Evolutionary conservation across 2,113 vertebrate species (phyloP), one percentile per base, ranked within the genome.

Genomic region (Paratilapia polleni): DNA sequence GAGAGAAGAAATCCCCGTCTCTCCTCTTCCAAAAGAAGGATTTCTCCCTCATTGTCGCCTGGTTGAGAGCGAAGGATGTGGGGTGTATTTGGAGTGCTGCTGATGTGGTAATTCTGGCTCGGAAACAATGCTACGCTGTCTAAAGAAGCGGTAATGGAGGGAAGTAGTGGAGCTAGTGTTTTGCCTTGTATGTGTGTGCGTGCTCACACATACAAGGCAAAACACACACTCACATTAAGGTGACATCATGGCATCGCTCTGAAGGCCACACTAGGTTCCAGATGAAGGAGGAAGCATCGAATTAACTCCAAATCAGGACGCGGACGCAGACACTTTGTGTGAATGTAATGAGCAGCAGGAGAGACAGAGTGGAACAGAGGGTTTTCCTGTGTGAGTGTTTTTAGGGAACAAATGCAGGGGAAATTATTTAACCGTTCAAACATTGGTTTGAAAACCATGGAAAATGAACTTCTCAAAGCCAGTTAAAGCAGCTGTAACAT

Each of bases 61-160:
- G 43, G 58, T 83, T 61, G 88, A 74, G 90, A 86, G 90, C 20
- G 61, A 82, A 93, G 91, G 91, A 92, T 91, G 88, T 89, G 83
- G 88, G 83, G 89, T 85, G 87, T 84, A 77, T 89, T 77, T 79
- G 75, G 82, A 83, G 92, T 31, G 78, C 82, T 87, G 90, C 88
- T 89, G 90, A 85, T 94, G 90, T 88, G 87, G 88, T 91, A 28
- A 84, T 88, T 90, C 84, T 93, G 93, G 91, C 93, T 92, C 17
- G 8, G 80, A 88, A 91, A 94, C 93, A 93, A 94, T 92, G 91
- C 86, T 6, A 47, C 20, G 85, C 90, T 92, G 90, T 94, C 85
- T 92, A 83, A 86, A 88, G 87, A 83, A 57, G 49, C 84, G 82
- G 62, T 77, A 86, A 85, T 74, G 66, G 77, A 89, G 83, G 83